Base-by-base conservation (phyloP, 2,113 vertebrate species). In the Prolemur simus region DNA sequence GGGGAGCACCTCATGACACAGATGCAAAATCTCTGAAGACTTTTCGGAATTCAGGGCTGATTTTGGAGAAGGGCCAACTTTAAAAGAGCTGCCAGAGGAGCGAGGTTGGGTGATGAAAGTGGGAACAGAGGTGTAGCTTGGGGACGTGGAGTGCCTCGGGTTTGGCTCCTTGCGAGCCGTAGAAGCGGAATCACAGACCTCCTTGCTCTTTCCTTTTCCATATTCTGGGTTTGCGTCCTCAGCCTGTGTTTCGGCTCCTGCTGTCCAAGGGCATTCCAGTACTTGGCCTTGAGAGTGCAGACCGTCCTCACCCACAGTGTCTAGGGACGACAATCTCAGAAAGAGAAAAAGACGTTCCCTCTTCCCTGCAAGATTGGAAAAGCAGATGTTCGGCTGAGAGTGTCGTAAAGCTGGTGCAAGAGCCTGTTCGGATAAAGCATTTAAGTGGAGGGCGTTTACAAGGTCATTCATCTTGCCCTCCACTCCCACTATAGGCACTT, bases 41-140 rank as follows among this genome's bases (percentile, higher is more conserved):
- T 39, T 64, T 86, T 82, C 66, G 63, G 87, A 86, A 64, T 74
- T 87, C 0, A 0, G 11, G 42, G 49, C 76, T 60, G 60, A 49
- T 58, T 58, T 52, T 87, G 92, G 23, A 87, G 68, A 52, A 76
- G 77, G 68, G 52, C 17, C 52, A 37, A 45, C 29, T 64, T 89
- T 63, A 39, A 10, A 64, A 23, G 5, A 20, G 23, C 27, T 74
- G 49, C 15, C 21, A 2, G 58, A 32, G 21, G 21, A 68, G 27
- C 5, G 1, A 18, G 47, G 7, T 3, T 18, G 45, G 45, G 39
- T 58, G 82, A 73, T 42, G 81, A 58, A 58, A 6, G 27, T 10
- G 11, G 39, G 71, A 45, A 25, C 66, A 45, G 58, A 69, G 71
- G 5, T 47, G 5, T 15, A 13, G n/a, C 29, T 56, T n/a, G 11